Base-by-base conservation (phyloP, 2,113 vertebrate genomes). In the Caretta caretta region DNA sequence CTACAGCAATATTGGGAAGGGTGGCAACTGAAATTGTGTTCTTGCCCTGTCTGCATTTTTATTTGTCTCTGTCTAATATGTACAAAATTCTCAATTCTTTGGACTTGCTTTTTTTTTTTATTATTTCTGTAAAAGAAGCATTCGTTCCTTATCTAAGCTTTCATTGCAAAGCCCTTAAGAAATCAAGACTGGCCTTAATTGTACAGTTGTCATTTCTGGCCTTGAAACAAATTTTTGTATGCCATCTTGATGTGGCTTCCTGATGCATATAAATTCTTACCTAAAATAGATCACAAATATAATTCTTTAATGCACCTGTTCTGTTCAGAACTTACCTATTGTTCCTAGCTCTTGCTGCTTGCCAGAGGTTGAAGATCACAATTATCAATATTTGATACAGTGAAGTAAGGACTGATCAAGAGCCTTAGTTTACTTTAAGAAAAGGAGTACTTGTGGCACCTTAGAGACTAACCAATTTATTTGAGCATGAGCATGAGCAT, bases 131-230 rank as follows among this genome's bases (percentile, higher is more conserved):
- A 80, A 38, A 29, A 25, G 80, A 57, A 46, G n/a, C 19, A 22
- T 35, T 16, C 5, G n/a, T 20, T 38, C n/a, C 1, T 8, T n/a
- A 20, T 38, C 31, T 35, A 72, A 19, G 10, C 19, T 93, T 79
- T 84, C 20, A 3, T 1, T 49, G 42, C 27, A 76, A 29, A 88
- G 48, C 17, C 29, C 14, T 90, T 57, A 89, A 19, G 51, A 92
- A 29, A 10, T 46, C 46, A 4, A 11, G 3, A 6, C 86, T 83
- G 31, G 3, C 4, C 91, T 90, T 69, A 25, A 20, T 13, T 80
- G 12, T 22, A 27, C 5, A 2, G 0, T 85, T 88, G 16, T 50
- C 2, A 2, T 46, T 11, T 69, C 72, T 81, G 22, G 1, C 54
- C 4, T 38, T 6, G 72, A n/a, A 69, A 69, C 14, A n/a, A 17